Evolutionary conservation across 37 sponge, comb jelly and placozoan genomes (phyloP).

Genomic region (Crambe crambe): DNA sequence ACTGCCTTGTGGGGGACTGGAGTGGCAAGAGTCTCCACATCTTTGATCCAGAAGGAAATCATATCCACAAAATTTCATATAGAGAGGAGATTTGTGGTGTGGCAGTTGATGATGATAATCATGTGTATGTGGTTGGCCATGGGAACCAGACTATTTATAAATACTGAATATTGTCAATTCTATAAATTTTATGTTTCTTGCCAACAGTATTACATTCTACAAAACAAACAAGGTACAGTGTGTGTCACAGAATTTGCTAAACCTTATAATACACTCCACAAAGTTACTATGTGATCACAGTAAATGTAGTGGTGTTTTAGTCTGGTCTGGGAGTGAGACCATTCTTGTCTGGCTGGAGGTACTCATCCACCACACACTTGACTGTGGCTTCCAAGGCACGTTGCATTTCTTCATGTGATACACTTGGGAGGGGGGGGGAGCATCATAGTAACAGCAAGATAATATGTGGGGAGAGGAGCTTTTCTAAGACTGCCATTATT

Average conservation of each 20-base stretch:
- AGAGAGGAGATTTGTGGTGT: background rate
- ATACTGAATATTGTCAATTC: too few species aligned
- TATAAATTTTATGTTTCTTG: too few species aligned
- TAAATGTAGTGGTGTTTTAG: background rate
- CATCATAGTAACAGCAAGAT: background rate
- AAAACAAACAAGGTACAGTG: too few species aligned
- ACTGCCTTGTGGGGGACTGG: constrained; percentile 24
- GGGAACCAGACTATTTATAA: background rate
- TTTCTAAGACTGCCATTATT: background rate
- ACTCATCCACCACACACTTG: constrained; percentile 47
- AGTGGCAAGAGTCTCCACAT: constrained; percentile 15
- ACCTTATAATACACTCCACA: background rate
- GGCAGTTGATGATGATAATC: background rate
- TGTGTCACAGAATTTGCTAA: background rate
- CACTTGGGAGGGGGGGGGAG: constrained; percentile 3
- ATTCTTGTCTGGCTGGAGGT: constrained; percentile 61
- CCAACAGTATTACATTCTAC: too few species aligned
- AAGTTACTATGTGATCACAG: background rate
- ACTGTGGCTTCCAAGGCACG: constrained; percentile 10
- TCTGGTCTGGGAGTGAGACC: constrained; percentile 52
- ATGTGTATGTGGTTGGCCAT: constrained; percentile 16
- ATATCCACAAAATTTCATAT: constrained; percentile 1
- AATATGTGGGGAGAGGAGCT: background rate
- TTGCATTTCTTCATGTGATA: constrained; percentile 22
- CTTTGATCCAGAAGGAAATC: constrained; percentile 24